Percentiles rank a stretch among this genome's conserved stretches.
These are phyloP conservation scores for Tetrao urogallus DNA, from an alignment of 2,113 vertebrate species.

Conservation along the genomic window DNA sequence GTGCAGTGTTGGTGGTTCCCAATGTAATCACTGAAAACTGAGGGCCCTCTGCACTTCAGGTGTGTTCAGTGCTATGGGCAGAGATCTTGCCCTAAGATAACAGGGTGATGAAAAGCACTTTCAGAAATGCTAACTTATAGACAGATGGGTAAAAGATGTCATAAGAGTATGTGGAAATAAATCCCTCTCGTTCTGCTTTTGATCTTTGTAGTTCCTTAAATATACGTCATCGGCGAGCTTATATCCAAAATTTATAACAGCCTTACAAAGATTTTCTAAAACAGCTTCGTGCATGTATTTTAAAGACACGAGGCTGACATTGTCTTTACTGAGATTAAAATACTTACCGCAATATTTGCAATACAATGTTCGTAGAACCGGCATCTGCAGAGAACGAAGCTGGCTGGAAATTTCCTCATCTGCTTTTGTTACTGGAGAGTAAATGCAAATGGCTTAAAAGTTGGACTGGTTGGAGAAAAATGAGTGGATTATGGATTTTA, in stretches of 20 bases:
- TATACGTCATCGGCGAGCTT: background rate
- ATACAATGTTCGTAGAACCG: background rate
- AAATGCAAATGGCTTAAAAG: background rate
- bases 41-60: background rate
- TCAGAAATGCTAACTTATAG: slow-evolving; percentile 9
- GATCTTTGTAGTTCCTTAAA: slow-evolving; percentile 14
- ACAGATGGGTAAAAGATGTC: slow-evolving; percentile 19
- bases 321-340: background rate
- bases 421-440: background rate
- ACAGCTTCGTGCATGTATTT: background rate
- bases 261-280: background rate
- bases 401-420: slow-evolving; percentile 18
- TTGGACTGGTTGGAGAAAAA: background rate
- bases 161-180: slow-evolving; percentile 27
- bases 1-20: background rate
- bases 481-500: background rate
- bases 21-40: background rate
- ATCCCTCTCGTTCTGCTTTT: slow-evolving; percentile 22
- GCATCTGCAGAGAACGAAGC: background rate
- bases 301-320: background rate
- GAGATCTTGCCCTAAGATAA: background rate
- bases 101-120: slow-evolving; percentile 36
- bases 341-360: background rate
- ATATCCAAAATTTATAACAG: background rate
- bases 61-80: background rate